phyloP scores from a whole-genome alignment of 2,797 vertebrate genomes.

The Micropoecilia bifurca region DNA sequence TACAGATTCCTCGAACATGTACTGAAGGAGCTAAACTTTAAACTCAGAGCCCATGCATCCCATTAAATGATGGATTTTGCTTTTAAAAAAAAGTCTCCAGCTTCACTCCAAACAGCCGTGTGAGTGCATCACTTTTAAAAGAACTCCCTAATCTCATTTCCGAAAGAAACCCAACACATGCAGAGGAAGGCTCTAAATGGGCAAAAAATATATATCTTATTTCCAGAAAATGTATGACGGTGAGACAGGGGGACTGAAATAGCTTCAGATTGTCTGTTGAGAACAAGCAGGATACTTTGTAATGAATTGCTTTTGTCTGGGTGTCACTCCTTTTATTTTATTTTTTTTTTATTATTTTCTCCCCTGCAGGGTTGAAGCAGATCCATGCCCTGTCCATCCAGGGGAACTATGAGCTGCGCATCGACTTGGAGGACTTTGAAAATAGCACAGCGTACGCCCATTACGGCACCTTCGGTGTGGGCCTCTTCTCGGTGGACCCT shows the following conservation, averaged over 20 bases:
- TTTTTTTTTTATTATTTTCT: too few species aligned
- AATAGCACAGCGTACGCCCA: conserved; percentile 92
- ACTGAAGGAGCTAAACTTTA: neutral
- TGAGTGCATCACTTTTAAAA: conserved; percentile 20
- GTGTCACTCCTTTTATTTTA: conserved; percentile 23
- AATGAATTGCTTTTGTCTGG: conserved; percentile 61
- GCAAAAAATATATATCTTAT: conserved; percentile 50
- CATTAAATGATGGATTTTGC: neutral
- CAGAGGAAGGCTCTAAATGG: conserved; percentile 52
- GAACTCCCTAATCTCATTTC: conserved; percentile 49
- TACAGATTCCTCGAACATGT: neutral
- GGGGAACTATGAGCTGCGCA: conserved; percentile 92
- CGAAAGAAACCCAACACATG: conserved; percentile 47
- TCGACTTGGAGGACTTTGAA: conserved; percentile 96
- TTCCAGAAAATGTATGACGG: conserved; percentile 43
- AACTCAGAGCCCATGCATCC: neutral
- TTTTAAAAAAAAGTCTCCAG: neutral
- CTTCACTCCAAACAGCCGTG: neutral
- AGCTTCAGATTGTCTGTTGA: conserved; percentile 52
- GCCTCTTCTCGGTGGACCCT: conserved; percentile 93
- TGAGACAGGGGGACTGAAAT: conserved; percentile 44
- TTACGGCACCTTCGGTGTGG: conserved; percentile 92
- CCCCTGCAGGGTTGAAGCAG: conserved; percentile 86
- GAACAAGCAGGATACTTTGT: conserved; percentile 43
- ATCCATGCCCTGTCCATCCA: conserved; percentile 93